Evolutionary conservation across 2,888 invertebrate genomes (phyloP), one percentile per base, ranked within the genome.

Genomic region (Latheticus oryzae): DNA sequence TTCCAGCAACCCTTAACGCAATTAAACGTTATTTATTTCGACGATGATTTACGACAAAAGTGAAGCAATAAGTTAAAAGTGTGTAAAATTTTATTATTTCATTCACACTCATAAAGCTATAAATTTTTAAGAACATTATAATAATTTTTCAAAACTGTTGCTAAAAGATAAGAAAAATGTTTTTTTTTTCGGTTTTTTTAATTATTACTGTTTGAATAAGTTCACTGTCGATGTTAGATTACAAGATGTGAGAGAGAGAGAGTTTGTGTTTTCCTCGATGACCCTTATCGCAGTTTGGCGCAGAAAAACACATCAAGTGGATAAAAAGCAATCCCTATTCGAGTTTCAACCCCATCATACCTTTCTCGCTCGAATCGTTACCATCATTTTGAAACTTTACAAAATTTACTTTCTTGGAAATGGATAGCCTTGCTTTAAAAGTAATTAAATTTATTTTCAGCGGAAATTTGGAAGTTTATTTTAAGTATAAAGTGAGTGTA

Each of bases 291-390:
- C 63, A 66, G 70, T 68, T 68, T 69, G 70, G 65, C 69, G 71
- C 70, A 72, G 72, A 71, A 74, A 74, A 74, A 73, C 73, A 74
- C 71, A 70, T 73, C 74, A 70, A 73, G 73, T 71, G 73, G 73
- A 73, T 73, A 73, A 74, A 73, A 74, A 73, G 73, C 69, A 69
- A 72, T 72, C 63, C 72, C 69, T 58, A 65, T 64, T 66, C 65
- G 62, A 63, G n/a, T 62, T 61, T 59, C 38, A 37, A 38, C 38
- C 37, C 51, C 51, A 30, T 51, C 51, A 38, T 51, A 51, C 51
- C 60, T 58, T 66, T 68, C 65, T 62, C 63, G 50, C 60, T 57
- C 62, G 61, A 68, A 67, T 68, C 67, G 68, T 65, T 68, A 66
- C 66, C 63, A 63, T 65, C 66, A 64, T 63, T 68, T 68, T 66